Evolutionary conservation across 2,797 vertebrate genomes (phyloP).

Genomic region (Lophius americanus): DNA sequence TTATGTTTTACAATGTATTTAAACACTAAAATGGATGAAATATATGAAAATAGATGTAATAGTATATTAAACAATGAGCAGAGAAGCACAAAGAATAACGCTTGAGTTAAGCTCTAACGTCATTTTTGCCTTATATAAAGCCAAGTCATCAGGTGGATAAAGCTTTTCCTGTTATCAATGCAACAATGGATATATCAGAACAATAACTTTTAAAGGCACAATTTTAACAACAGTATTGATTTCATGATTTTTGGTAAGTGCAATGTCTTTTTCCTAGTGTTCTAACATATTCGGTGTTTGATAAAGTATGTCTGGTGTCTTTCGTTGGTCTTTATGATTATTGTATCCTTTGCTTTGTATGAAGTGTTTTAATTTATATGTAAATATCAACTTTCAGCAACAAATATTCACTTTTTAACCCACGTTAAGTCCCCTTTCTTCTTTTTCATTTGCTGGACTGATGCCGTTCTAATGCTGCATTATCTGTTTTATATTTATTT

Average conservation of each 20-base stretch:
- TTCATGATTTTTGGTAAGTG: constrained; percentile 9
- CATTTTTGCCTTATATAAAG: background rate
- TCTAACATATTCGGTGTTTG: constrained; percentile 25
- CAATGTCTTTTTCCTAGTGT: constrained; percentile 10
- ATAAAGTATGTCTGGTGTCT: constrained; percentile 37
- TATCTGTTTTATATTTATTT: no score
- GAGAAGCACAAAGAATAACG: no score
- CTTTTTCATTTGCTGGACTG: no score
- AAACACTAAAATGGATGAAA: constrained; percentile 8
- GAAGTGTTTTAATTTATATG: background rate
- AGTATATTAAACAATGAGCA: no score
- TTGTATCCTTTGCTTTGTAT: background rate
- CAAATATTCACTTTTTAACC: no score
- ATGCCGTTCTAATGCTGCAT: no score
- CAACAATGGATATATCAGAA: constrained; percentile 32
- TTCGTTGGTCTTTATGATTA: constrained; percentile 12
- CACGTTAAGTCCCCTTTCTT: no score
- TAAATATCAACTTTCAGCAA: background rate
- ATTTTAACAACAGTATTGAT: background rate
- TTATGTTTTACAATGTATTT: constrained; percentile 6
- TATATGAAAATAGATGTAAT: constrained; percentile 18
- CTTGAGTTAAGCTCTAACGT: no score
- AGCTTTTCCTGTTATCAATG: constrained; percentile 9
- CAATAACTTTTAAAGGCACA: background rate
- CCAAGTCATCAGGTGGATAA: background rate